Conservation (phyloP, 2,113 vertebrate genomes). For the Labrus mixtus region DNA sequence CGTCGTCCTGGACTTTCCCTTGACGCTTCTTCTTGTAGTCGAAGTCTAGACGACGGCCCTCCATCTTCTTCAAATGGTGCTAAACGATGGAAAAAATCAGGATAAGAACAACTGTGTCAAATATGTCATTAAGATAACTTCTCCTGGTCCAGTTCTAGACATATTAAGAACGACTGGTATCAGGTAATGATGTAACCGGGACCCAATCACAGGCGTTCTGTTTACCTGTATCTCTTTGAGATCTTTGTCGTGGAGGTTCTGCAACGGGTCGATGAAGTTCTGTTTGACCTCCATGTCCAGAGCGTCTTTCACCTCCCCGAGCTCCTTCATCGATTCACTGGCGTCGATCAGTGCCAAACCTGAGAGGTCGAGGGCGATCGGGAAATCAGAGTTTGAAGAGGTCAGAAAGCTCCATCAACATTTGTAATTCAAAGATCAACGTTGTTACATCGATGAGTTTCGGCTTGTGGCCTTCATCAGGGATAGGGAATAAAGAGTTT, state of each 20-base stretch:
- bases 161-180: too few species aligned
- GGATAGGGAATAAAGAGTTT: slow-evolving; percentile 63
- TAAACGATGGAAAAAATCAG: slow-evolving; percentile 53
- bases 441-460: too few species aligned
- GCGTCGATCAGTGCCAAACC: slow-evolving; percentile 91
- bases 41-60: slow-evolving; percentile 96
- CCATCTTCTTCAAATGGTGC: slow-evolving; percentile 97
- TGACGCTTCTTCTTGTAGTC: slow-evolving; percentile 98
- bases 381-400: background rate
- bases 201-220: background rate
- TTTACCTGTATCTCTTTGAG: slow-evolving; percentile 96
- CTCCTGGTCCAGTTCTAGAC: too few species aligned
- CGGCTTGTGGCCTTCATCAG: slow-evolving; percentile 85
- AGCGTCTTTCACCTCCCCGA: slow-evolving; percentile 97
- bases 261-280: slow-evolving; percentile 98
- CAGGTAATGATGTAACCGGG: too few species aligned
- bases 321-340: slow-evolving; percentile 92
- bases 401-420: too few species aligned
- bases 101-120: too few species aligned
- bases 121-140: too few species aligned
- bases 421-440: too few species aligned
- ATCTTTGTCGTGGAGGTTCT: slow-evolving; percentile 98
- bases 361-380: slow-evolving; percentile 47
- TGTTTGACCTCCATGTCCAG: slow-evolving; percentile 98
- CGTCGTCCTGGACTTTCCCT: slow-evolving; percentile 94